A percentile compares a stretch with the other conserved stretches of the same genome.
These are phyloP conservation scores for Argya squamiceps DNA, from an alignment of 2,797 vertebrate species.

Conservation along the genomic window DNA sequence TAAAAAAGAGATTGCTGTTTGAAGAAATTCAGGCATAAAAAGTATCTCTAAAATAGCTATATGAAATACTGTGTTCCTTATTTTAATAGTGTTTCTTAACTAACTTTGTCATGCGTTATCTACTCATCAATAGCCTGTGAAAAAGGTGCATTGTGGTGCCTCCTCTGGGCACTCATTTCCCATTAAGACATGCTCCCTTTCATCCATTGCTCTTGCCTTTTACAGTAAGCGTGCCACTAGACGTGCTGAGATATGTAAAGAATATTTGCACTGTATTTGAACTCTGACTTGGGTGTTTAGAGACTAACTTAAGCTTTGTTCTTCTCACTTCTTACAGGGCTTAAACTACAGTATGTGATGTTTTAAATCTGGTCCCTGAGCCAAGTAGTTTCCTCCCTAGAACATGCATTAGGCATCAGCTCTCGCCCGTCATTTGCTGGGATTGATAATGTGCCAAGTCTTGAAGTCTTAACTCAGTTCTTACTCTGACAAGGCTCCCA, in stretches of 20 bases:
- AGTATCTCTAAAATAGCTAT: background rate
- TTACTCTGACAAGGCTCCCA: constrained; percentile 47
- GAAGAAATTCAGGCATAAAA: background rate
- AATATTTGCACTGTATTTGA: constrained; percentile 53
- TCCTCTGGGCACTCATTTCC: background rate
- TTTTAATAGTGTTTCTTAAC: background rate
- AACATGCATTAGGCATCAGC: constrained; percentile 72
- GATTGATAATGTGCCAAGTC: constrained; percentile 67
- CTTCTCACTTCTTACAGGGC: constrained; percentile 58
- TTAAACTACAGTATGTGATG: constrained; percentile 52
- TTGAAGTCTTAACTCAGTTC: constrained; percentile 60
- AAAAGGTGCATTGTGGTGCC: background rate
- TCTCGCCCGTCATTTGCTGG: constrained; percentile 55
- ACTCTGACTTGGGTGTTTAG: constrained; percentile 52
- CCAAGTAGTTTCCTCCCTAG: constrained; percentile 72
- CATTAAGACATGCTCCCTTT: background rate
- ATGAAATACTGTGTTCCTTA: background rate
- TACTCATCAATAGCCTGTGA: background rate
- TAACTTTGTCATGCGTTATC: background rate
- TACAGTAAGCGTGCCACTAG: background rate
- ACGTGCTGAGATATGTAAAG: constrained; percentile 18
- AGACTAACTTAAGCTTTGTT: constrained; percentile 59
- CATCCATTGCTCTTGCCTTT: background rate
- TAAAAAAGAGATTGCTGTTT: background rate
- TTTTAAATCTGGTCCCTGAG: constrained; percentile 60